A percentile compares a stretch with the other conserved stretches of the same genome.
Conservation (phyloP, 30 jellyfish, hydroid and myxozoan species). For the Rhopilema esculentum region DNA sequence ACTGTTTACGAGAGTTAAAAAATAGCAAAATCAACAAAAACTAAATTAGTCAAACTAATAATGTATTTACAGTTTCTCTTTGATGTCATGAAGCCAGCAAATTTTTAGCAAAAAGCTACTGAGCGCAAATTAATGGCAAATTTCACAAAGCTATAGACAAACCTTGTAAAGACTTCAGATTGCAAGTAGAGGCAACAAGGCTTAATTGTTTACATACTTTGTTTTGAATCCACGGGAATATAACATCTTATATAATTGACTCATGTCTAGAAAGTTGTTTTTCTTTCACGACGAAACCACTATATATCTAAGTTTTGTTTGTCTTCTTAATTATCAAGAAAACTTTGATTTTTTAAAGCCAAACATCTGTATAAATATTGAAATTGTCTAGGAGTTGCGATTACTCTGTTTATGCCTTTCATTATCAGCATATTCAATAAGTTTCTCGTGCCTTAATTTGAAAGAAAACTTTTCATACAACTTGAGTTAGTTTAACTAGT, state of each 20-base stretch:
- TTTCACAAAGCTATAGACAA: too few relatives aligned
- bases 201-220: neutral
- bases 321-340: neutral
- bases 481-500: slow-evolving; percentile 61
- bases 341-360: neutral
- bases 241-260: neutral
- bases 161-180: too few relatives aligned
- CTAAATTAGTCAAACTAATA: too few relatives aligned
- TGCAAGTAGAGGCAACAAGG: too few relatives aligned
- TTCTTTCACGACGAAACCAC: neutral
- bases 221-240: neutral
- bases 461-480: too few relatives aligned
- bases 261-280: neutral
- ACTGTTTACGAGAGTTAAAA: neutral
- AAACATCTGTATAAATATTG: neutral
- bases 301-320: neutral
- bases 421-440: too few relatives aligned
- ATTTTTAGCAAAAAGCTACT: too few relatives aligned
- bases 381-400: neutral
- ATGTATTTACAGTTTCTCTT: neutral
- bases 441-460: too few relatives aligned
- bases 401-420: too few relatives aligned
- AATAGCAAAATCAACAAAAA: neutral
- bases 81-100: neutral
- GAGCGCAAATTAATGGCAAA: too few relatives aligned